A percentile compares a stretch with the other conserved stretches of the same genome.
Evolutionary conservation across 2,888 invertebrate genomes (phyloP).

Genomic region (Dorcus parallelipipedus): DNA sequence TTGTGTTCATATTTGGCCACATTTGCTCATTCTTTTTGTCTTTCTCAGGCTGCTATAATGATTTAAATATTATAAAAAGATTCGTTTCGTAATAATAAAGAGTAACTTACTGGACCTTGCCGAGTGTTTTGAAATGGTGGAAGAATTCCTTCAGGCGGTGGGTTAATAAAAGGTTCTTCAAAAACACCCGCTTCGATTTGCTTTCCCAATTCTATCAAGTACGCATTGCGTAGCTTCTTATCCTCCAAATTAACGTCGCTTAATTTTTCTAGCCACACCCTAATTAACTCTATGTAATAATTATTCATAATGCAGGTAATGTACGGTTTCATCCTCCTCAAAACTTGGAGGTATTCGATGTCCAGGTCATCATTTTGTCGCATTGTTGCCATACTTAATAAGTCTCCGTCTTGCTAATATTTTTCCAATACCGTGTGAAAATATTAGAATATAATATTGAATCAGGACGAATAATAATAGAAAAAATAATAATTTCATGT

Average conservation of each 20-base stretch:
- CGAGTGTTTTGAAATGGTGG: conserved; percentile 13
- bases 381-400: conserved; percentile 6
- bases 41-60: neutral
- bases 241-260: conserved; percentile 21
- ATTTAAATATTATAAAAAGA: neutral
- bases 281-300: conserved; percentile 26
- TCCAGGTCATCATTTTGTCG: conserved; percentile 23
- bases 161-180: conserved; percentile 26
- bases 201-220: conserved; percentile 25
- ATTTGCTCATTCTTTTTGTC: neutral
- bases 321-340: conserved; percentile 30
- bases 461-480: conserved; percentile 5
- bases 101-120: conserved; percentile 5
- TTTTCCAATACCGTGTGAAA: conserved; percentile 2
- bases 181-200: conserved; percentile 30
- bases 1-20: neutral
- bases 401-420: conserved; percentile 2
- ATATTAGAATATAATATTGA: conserved; percentile 4
- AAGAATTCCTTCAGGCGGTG: conserved; percentile 22
- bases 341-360: conserved; percentile 26
- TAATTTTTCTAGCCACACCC: conserved; percentile 30
- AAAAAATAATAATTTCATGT: conserved; percentile 4
- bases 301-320: conserved; percentile 31
- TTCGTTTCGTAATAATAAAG: neutral
- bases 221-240: conserved; percentile 26